Evolutionary conservation across 2,888 invertebrate genomes (phyloP).

Genomic region (Polyommatus icarus): DNA sequence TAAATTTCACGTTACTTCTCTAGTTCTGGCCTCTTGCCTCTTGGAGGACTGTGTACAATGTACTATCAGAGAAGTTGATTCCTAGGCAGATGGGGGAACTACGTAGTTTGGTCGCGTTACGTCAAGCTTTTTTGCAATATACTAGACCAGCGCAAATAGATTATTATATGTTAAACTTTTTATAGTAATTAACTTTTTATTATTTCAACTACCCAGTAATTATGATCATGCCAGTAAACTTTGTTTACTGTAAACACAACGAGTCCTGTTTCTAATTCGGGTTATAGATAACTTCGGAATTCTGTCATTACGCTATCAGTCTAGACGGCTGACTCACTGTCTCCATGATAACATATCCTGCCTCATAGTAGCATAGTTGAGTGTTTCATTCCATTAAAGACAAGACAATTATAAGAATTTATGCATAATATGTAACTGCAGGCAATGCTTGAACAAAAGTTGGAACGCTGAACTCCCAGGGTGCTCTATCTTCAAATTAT

Average conservation of each 20-base stretch:
- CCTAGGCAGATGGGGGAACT: too few relatives aligned
- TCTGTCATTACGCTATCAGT: slow-evolving; percentile 20
- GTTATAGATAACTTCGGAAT: slow-evolving; percentile 1
- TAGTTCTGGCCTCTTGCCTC: too few relatives aligned
- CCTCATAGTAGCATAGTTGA: not conserved
- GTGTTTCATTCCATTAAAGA: not conserved
- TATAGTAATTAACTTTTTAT: too few relatives aligned
- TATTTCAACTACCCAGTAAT: too few relatives aligned
- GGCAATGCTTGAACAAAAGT: not conserved
- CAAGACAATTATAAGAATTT: not conserved
- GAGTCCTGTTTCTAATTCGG: not conserved
- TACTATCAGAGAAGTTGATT: too few relatives aligned
- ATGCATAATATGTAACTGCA: not conserved
- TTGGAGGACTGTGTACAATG: too few relatives aligned
- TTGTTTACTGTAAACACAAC: not conserved
- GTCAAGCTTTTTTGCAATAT: too few relatives aligned
- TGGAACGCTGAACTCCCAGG: not conserved
- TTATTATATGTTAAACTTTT: too few relatives aligned
- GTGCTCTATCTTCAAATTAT: not conserved
- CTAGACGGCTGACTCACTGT: slow-evolving; percentile 23
- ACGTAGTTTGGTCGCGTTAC: too few relatives aligned
- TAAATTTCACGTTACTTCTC: too few relatives aligned
- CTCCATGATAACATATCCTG: not conserved
- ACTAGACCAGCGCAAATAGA: too few relatives aligned
- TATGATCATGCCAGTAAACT: not conserved